phyloP scores from a whole-genome alignment of 2,113 vertebrate species.

The Urocynchramus pylzowi region DNA sequence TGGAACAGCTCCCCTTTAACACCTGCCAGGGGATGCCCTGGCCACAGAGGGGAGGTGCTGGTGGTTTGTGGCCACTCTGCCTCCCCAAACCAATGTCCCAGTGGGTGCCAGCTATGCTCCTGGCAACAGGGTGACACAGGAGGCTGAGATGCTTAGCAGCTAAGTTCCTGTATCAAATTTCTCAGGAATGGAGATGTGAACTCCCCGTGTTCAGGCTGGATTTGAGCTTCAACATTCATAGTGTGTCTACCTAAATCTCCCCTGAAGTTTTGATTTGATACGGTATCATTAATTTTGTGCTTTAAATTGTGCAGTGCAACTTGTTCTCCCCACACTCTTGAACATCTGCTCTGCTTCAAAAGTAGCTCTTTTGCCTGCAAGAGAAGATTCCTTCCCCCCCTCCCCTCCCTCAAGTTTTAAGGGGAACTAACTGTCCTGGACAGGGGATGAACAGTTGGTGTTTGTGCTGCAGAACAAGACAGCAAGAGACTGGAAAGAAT shows the following conservation, averaged over 20 bases:
- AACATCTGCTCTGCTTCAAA: slow-evolving; percentile 17
- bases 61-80: background rate
- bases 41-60: background rate
- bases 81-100: background rate
- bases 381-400: background rate
- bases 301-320: background rate
- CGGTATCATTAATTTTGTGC: background rate
- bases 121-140: background rate
- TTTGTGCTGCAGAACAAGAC: background rate
- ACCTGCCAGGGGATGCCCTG: background rate
- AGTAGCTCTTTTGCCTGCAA: background rate
- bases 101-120: background rate
- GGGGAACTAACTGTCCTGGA: background rate
- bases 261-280: slow-evolving; percentile 14
- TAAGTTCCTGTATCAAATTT: background rate
- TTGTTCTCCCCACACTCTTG: background rate
- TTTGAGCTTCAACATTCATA: background rate
- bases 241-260: background rate
- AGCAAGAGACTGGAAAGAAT: background rate
- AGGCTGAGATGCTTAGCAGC: background rate
- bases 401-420: background rate
- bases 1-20: background rate
- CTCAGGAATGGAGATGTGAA: background rate
- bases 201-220: background rate
- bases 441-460: background rate